Evolutionary conservation across 2,113 vertebrate species (phyloP), one percentile per base, ranked within the genome.

Genomic region (Calcarius ornatus): DNA sequence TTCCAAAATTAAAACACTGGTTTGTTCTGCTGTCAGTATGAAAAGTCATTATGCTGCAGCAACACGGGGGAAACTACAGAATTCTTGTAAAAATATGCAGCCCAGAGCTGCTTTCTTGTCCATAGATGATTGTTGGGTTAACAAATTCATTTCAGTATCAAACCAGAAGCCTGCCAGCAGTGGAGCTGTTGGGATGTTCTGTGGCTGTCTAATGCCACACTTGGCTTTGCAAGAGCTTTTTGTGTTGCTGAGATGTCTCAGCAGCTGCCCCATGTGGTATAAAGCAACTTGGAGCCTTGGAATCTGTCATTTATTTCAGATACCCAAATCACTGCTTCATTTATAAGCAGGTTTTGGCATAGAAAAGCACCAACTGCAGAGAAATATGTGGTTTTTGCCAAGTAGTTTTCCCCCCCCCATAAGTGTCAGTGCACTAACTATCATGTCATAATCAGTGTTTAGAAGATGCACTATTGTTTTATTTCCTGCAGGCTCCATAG

Each of bases 301-400:
- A 75, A 95, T 57, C 82, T 93, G 94, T 79, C 86, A 89, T 21
- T 91, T 82, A n/a, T 81, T 91, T 87, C 64, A 88, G 92, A 93
- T 81, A 45, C 28, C 31, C 81, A 68, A 60, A 85, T 66, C 31
- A 6, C 57, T 80, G 54, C 66, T 97, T 88, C 42, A 69, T 91
- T 82, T 94, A 33, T 75, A 60, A 93, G 35, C 63, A 64, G n/a
- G 28, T 88, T 93, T 94, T 95, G 95, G 93, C 94, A 90, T 18
- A 45, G 60, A 33, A 43, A 90, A 83, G 4, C 40, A 78, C 63
- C 68, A 94, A 83, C 85, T 86, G 82, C 2, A 7, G 82, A 71
- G 79, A 71, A 90, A 18, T 31, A 2, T 53, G 42, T 11, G 6
- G 33, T 70, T 71, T 61, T 51, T 92, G 88, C 93, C 82, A 93